A percentile compares a stretch with the other conserved stretches of the same genome.
phyloP scores from a whole-genome alignment of 2,888 invertebrate species.

The Homarus gammarus region DNA sequence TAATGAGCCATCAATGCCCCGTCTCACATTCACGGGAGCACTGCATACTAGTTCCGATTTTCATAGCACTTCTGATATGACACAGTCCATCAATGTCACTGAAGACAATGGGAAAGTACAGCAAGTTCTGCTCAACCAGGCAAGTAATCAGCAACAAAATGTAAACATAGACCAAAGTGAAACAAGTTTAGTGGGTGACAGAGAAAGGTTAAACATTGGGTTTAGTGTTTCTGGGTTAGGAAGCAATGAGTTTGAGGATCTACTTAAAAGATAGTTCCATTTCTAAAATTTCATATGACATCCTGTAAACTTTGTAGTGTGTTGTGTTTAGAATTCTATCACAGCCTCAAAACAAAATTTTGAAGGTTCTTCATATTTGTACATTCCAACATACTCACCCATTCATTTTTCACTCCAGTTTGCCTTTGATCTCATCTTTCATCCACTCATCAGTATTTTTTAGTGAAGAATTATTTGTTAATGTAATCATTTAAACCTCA shows the following conservation, averaged over 20 bases:
- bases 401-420: neutral
- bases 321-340: too few relatives aligned
- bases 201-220: constrained; percentile 14
- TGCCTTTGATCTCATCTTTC: too few relatives aligned
- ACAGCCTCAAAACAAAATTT: neutral
- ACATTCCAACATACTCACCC: neutral
- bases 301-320: too few relatives aligned
- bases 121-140: neutral
- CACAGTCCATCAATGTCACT: constrained; percentile 9
- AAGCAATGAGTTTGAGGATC: constrained; percentile 56
- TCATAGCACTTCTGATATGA: neutral
- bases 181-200: constrained; percentile 3
- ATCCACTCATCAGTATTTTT: neutral
- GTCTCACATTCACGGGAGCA: constrained; percentile 58
- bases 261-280: constrained; percentile 44
- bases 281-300: neutral
- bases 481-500: too few relatives aligned
- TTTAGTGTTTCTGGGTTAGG: constrained; percentile 28
- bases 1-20: constrained; percentile 32
- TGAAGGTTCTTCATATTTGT: neutral
- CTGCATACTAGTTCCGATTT: constrained; percentile 42
- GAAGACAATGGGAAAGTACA: neutral
- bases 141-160: neutral
- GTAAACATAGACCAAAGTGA: neutral
- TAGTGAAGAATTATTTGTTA: too few relatives aligned